Evolutionary conservation across 2,113 vertebrate genomes (phyloP).

Genomic region (Cygnus atratus): DNA sequence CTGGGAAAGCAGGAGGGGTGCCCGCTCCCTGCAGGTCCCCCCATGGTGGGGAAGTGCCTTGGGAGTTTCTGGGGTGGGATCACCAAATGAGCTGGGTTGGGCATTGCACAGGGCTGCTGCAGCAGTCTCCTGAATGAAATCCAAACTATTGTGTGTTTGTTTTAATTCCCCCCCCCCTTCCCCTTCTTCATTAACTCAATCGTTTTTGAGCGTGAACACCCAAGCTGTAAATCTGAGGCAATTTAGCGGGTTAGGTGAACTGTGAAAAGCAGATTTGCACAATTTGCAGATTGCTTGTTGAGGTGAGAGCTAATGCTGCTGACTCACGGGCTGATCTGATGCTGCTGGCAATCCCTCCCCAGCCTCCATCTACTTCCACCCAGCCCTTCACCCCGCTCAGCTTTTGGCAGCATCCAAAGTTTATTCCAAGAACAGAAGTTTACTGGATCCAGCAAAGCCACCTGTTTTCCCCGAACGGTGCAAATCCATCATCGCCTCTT

Average conservation of each 20-base stretch:
- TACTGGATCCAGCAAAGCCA: background rate
- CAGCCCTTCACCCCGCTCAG: constrained; percentile 14
- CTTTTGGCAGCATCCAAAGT: constrained; percentile 33
- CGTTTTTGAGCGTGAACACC: background rate
- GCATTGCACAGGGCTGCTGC: accelerated
- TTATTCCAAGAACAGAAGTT: constrained; percentile 39
- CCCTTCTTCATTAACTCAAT: background rate
- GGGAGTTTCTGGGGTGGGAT: background rate
- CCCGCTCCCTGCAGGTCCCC: accelerated
- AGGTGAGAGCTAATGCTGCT: constrained; percentile 66
- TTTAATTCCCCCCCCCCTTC: background rate
- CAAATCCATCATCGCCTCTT: background rate
- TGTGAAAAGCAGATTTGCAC: constrained; percentile 66
- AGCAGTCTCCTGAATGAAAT: background rate
- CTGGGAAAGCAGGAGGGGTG: background rate
- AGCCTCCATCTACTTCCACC: constrained; percentile 10
- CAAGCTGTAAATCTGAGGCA: constrained; percentile 32
- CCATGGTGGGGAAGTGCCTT: background rate
- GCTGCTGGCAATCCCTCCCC: constrained; percentile 41
- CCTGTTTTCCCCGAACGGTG: background rate
- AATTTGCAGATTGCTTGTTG: constrained; percentile 61
- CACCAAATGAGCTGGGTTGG: accelerated
- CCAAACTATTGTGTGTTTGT: background rate
- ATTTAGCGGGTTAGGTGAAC: constrained; percentile 48
- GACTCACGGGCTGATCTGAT: constrained; percentile 47